A percentile compares a stretch with the other conserved stretches of the same genome.
These are phyloP conservation scores for Grantiella picta DNA, from an alignment of 2,113 vertebrate genomes.

Conservation along the genomic window DNA sequence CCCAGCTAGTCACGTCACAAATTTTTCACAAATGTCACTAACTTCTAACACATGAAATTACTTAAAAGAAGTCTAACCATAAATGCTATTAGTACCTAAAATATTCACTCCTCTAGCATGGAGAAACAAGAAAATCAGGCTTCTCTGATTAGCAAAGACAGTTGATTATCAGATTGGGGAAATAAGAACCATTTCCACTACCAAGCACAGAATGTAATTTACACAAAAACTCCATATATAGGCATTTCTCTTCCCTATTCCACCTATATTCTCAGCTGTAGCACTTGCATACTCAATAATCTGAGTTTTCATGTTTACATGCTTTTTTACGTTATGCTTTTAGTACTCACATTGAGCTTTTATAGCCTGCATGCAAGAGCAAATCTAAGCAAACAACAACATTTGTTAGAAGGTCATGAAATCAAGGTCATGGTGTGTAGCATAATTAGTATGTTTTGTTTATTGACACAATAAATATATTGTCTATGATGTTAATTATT, in stretches of 20 bases:
- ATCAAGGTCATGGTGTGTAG: not conserved
- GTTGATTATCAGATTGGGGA: not conserved
- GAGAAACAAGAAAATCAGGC: not conserved
- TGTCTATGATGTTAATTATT: not conserved
- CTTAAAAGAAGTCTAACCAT: not conserved
- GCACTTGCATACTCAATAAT: not conserved
- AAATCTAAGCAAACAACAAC: not conserved
- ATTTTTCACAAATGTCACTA: not conserved
- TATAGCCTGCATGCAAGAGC: not conserved
- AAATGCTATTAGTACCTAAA: not conserved
- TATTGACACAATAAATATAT: not conserved
- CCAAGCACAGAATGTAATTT: not conserved
- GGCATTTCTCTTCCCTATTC: not conserved
- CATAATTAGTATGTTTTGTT: not conserved
- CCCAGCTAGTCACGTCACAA: not conserved
- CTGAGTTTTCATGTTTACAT: not conserved
- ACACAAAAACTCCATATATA: not conserved
- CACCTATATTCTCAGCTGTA: not conserved
- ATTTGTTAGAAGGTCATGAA: not conserved
- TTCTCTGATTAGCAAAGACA: not conserved
- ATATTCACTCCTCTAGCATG: not conserved
- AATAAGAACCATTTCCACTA: not conserved
- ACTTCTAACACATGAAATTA: not conserved
- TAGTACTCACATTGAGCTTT: not conserved
- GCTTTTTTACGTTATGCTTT: not conserved